A percentile compares a stretch with the other conserved stretches of the same genome.
Conservation (phyloP, 2,113 vertebrate species). For the Takifugu flavidus region DNA sequence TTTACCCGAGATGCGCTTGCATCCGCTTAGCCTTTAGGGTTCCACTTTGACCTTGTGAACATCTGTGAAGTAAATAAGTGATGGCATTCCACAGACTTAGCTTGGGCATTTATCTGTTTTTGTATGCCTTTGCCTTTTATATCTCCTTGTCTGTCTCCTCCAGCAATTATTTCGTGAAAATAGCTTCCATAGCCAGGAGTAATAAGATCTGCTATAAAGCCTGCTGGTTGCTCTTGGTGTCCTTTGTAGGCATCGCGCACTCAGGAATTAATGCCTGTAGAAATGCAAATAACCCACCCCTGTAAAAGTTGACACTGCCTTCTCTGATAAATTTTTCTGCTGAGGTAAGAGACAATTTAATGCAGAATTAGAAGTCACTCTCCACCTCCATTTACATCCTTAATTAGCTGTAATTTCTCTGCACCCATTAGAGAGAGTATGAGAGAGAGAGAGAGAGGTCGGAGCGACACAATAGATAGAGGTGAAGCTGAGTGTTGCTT, state of each 20-base stretch:
- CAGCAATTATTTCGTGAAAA: slow-evolving; percentile 35
- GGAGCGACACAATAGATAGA: slow-evolving; percentile 19
- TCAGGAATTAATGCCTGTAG: slow-evolving; percentile 57
- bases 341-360: slow-evolving; percentile 88
- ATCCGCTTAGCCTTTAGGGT: slow-evolving; percentile 27
- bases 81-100: slow-evolving; percentile 24
- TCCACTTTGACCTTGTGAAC: slow-evolving; percentile 60
- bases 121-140: slow-evolving; percentile 35
- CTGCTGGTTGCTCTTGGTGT: slow-evolving; percentile 29
- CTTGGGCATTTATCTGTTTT: slow-evolving; percentile 11
- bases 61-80: slow-evolving; percentile 48
- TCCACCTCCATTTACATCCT: slow-evolving; percentile 86
- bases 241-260: slow-evolving; percentile 46
- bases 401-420: slow-evolving; percentile 89
- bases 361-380: slow-evolving; percentile 83
- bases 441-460: slow-evolving; percentile 10
- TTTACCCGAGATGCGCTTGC: slow-evolving; percentile 5
- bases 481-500: slow-evolving; percentile 66
- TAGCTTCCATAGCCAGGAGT: slow-evolving; percentile 20
- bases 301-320: slow-evolving; percentile 85
- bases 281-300: slow-evolving; percentile 72
- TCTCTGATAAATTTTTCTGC: slow-evolving; percentile 83
- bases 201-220: slow-evolving; percentile 20
- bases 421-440: slow-evolving; percentile 76
- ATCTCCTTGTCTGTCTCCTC: slow-evolving; percentile 16